phyloP scores from a whole-genome alignment of 2,888 invertebrate species.

The Drosophila anomalata region DNA sequence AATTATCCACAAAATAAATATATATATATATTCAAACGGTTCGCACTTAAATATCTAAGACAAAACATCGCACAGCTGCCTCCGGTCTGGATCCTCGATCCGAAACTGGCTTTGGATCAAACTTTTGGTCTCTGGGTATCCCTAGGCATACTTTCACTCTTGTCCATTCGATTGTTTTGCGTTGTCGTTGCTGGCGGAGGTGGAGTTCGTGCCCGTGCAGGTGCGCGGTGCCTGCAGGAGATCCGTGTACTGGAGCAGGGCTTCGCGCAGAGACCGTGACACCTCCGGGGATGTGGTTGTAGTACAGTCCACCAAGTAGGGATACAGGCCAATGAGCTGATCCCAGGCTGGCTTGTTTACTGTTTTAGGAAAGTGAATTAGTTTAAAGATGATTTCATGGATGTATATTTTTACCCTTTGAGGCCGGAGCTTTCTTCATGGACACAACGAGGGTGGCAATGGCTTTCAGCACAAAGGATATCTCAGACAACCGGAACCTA shows the following conservation, averaged over 20 bases:
- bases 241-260: constrained; percentile 94
- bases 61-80: constrained; percentile 35
- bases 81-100: not conserved
- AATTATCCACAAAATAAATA: constrained; percentile 61
- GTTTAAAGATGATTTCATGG: not conserved
- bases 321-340: constrained; percentile 95
- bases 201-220: constrained; percentile 3
- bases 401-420: constrained; percentile 87
- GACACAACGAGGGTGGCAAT: constrained; percentile 95
- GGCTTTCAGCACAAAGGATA: constrained; percentile 97
- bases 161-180: constrained; percentile 78
- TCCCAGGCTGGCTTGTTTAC: constrained; percentile 96
- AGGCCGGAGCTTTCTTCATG: constrained; percentile 94
- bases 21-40: constrained; percentile 54
- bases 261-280: constrained; percentile 91
- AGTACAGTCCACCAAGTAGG: constrained; percentile 93
- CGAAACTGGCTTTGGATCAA: constrained; percentile 4
- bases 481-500: constrained; percentile 96
- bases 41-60: constrained; percentile 62
- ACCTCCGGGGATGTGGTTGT: constrained; percentile 92
- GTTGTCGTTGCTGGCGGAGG: constrained; percentile 44
- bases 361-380: constrained; percentile 68
- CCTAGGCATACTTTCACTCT: constrained; percentile 64
- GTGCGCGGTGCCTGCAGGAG: constrained; percentile 88
- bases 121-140: not conserved